Evolutionary conservation across 2,113 vertebrate genomes (phyloP).

Genomic region (Ceyx margarethae): DNA sequence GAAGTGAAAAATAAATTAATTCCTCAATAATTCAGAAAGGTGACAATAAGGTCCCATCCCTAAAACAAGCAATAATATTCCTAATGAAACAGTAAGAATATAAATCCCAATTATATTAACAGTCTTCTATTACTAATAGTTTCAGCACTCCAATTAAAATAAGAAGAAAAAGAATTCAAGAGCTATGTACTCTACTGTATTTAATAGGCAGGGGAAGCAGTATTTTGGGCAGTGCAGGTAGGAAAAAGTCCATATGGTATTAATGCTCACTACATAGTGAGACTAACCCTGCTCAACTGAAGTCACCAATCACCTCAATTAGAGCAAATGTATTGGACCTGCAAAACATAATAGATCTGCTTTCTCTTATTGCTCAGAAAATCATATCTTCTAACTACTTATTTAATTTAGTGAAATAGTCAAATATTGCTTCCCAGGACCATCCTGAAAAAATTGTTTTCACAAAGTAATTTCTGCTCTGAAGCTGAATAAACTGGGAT

Average conservation of each 20-base stretch:
- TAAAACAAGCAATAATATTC: slow-evolving; percentile 53
- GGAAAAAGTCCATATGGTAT: neutral
- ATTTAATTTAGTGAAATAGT: neutral
- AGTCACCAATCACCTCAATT: neutral
- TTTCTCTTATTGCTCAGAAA: neutral
- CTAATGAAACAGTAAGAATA: slow-evolving; percentile 40
- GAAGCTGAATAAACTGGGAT: neutral
- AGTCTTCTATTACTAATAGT: slow-evolving; percentile 10
- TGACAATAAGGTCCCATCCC: slow-evolving; percentile 7
- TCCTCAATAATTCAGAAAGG: slow-evolving; percentile 57
- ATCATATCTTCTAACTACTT: neutral
- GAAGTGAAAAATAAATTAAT: slow-evolving; percentile 60
- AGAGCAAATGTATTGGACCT: neutral
- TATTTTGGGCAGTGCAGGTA: neutral
- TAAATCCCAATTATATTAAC: slow-evolving; percentile 27
- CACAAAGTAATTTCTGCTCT: neutral
- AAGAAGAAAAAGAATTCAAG: neutral
- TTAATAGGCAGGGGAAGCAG: neutral
- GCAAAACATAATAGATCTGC: neutral
- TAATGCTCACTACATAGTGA: neutral
- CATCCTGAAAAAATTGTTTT: neutral
- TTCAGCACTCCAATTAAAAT: slow-evolving; percentile 4
- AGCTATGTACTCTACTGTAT: neutral
- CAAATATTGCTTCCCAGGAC: neutral
- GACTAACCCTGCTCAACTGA: neutral